Percentiles rank a stretch among this genome's conserved stretches.
These are phyloP conservation scores for Mastigias papua DNA, from an alignment of 30 jellyfish, hydroid and myxozoan genomes.

Conservation along the genomic window DNA sequence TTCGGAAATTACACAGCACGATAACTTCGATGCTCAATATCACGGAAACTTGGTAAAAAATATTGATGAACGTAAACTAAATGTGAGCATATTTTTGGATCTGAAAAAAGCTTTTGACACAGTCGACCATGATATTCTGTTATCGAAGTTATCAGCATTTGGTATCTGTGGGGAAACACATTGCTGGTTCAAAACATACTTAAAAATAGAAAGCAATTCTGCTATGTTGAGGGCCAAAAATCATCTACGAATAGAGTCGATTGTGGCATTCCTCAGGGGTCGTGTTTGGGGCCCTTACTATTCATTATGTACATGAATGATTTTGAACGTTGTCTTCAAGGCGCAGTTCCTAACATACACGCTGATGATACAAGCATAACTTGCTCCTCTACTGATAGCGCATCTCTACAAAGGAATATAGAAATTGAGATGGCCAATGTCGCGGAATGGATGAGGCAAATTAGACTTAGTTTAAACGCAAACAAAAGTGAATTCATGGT, in stretches of 20 bases:
- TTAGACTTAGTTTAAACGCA: constrained; percentile 10
- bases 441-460: constrained; percentile 33
- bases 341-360: constrained; percentile 1
- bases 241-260: not conserved
- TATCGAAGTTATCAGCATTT: constrained; percentile 33
- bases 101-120: constrained; percentile 49
- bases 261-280: constrained; percentile 21
- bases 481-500: constrained; percentile 45
- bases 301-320: constrained; percentile 9
- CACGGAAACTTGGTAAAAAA: constrained; percentile 44
- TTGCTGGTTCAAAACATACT: constrained; percentile 55
- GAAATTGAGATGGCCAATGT: no score
- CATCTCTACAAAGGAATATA: constrained; percentile 1
- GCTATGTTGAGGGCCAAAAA: constrained; percentile 6
- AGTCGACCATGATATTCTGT: constrained; percentile 51
- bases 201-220: constrained; percentile 8
- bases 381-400: constrained; percentile 29
- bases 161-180: constrained; percentile 42
- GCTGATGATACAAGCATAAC: constrained; percentile 35
- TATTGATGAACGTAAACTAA: constrained; percentile 32
- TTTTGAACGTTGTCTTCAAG: constrained; percentile 18
- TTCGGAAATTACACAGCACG: constrained; percentile 48
- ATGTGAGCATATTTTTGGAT: constrained; percentile 51
- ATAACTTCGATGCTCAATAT: constrained; percentile 40
- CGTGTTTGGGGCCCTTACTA: constrained; percentile 31